These are phyloP conservation scores for Nebria ingens DNA, from an alignment of 1,140 invertebrate species.

Conservation along the genomic window DNA sequence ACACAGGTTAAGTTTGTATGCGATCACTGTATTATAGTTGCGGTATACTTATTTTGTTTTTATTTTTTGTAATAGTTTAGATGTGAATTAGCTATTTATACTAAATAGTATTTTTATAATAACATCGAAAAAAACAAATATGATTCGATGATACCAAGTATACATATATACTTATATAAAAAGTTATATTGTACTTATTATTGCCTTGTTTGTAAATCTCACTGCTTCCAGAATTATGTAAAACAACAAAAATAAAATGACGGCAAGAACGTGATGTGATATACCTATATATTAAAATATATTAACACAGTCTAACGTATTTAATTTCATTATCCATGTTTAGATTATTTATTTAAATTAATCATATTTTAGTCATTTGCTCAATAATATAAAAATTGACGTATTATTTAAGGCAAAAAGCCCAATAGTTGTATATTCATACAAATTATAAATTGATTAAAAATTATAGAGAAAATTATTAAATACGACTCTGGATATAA, in stretches of 20 bases:
- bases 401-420: too few relatives aligned
- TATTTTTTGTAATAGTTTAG: too few relatives aligned
- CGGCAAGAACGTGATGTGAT: slow-evolving; percentile 2
- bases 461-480: too few relatives aligned
- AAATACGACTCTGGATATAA: too few relatives aligned
- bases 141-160: too few relatives aligned
- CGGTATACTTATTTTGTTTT: neutral
- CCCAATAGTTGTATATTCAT: too few relatives aligned
- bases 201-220: slow-evolving; percentile 3
- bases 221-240: slow-evolving; percentile 7
- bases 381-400: too few relatives aligned
- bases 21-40: neutral
- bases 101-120: slow-evolving; percentile 6
- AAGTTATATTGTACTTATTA: slow-evolving; percentile 9
- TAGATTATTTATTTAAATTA: too few relatives aligned
- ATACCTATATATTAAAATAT: neutral
- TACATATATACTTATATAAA: slow-evolving; percentile 2
- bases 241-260: neutral
- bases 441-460: too few relatives aligned
- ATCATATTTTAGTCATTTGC: too few relatives aligned
- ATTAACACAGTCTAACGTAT: slow-evolving; percentile 6
- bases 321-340: too few relatives aligned
- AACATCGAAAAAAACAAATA: slow-evolving; percentile 2
- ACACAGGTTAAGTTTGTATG: neutral
- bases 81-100: slow-evolving; percentile 7